phyloP scores from a whole-genome alignment of 2,113 vertebrate genomes.

The Sinocyclocheilus rhinocerous region DNA sequence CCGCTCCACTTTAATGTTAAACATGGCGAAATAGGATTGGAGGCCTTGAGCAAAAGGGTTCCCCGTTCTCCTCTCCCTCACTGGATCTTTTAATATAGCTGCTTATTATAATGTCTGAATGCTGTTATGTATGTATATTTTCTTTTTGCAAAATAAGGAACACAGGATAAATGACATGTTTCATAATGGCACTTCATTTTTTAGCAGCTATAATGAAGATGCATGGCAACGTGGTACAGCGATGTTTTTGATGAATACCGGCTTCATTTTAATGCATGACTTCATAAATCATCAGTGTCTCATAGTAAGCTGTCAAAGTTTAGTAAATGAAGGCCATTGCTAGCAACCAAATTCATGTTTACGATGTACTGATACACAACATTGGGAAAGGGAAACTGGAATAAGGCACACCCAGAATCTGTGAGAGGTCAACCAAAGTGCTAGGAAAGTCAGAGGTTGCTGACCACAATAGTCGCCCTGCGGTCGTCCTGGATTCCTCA shows the following conservation, averaged over 20 bases:
- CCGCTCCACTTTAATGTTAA: conserved; percentile 26
- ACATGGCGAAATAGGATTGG: conserved; percentile 21
- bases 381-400: not conserved
- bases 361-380: not conserved
- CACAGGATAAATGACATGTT: not conserved
- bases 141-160: too few species aligned
- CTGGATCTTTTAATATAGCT: not conserved
- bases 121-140: too few species aligned
- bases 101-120: not conserved
- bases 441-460: not conserved
- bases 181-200: not conserved
- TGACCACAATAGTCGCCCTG: not conserved
- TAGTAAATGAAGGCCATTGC: not conserved
- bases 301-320: not conserved
- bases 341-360: not conserved
- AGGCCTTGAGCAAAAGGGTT: conserved; percentile 8
- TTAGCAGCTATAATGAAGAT: conserved; percentile 1
- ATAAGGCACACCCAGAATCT: not conserved
- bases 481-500: not conserved
- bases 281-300: not conserved
- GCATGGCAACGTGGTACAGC: not conserved
- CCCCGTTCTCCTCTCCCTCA: not conserved
- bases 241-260: not conserved
- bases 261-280: not conserved
- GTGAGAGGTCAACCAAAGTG: not conserved